A percentile compares a stretch with the other conserved stretches of the same genome.
Evolutionary conservation across 1,140 invertebrate species (phyloP).

Genomic region (Gerris buenoi): DNA sequence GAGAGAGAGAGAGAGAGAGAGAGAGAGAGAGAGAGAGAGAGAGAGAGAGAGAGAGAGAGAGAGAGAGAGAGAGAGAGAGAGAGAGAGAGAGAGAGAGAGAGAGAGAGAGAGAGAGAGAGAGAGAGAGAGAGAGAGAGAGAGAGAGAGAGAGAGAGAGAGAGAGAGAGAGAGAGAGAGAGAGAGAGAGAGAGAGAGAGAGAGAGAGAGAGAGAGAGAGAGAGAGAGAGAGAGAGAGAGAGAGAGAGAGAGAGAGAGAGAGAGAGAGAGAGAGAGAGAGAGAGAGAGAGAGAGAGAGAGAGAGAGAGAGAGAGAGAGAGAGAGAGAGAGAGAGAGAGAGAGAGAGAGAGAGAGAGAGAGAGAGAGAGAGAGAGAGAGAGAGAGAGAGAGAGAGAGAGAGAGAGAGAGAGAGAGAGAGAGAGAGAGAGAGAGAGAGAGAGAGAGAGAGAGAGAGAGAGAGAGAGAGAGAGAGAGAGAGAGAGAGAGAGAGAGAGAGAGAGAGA

Average conservation of each 20-base stretch:
- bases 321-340: conserved; percentile 15
- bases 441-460: conserved; percentile 15
- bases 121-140: conserved; percentile 14
- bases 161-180: conserved; percentile 13
- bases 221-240: conserved; percentile 10
- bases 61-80: conserved; percentile 12
- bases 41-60: conserved; percentile 14
- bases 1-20: conserved; percentile 14
- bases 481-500: conserved; percentile 15
- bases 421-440: conserved; percentile 15
- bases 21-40: conserved; percentile 12
- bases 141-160: conserved; percentile 12
- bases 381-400: conserved; percentile 15
- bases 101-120: conserved; percentile 12
- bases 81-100: conserved; percentile 12
- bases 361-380: conserved; percentile 15
- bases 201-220: conserved; percentile 11
- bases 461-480: conserved; percentile 15
- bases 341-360: conserved; percentile 15
- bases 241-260: conserved; percentile 14
- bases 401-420: conserved; percentile 15
- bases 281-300: conserved; percentile 15
- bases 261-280: conserved; percentile 11
- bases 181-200: conserved; percentile 8
- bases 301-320: conserved; percentile 15